phyloP scores from a whole-genome alignment of 2,888 invertebrate species.

The Phengaris alcon region DNA sequence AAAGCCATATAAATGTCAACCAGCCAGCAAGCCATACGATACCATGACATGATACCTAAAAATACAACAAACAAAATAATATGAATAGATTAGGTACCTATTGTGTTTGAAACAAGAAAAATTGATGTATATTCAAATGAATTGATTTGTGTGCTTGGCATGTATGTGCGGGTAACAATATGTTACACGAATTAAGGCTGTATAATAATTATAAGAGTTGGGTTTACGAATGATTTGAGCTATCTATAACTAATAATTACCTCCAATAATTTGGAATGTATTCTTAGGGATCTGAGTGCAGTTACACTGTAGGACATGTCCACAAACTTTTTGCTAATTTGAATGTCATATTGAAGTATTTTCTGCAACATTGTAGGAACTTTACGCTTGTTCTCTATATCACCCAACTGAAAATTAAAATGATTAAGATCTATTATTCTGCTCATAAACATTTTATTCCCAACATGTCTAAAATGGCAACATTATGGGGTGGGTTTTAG shows the following conservation, averaged over 20 bases:
- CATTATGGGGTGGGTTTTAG: no score
- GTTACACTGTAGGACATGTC: slow-evolving; percentile 67
- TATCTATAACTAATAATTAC: slow-evolving; percentile 48
- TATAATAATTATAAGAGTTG: no score
- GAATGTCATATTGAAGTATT: slow-evolving; percentile 71
- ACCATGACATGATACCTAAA: slow-evolving; percentile 92
- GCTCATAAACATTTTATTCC: background rate
- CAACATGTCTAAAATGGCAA: background rate
- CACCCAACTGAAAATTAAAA: slow-evolving; percentile 49
- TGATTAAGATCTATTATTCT: background rate
- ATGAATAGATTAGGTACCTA: background rate
- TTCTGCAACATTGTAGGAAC: slow-evolving; percentile 72
- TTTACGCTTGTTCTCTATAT: slow-evolving; percentile 56
- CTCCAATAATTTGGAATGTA: slow-evolving; percentile 79
- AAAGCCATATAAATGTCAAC: slow-evolving; percentile 87
- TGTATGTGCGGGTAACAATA: no score
- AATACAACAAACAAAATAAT: slow-evolving; percentile 32
- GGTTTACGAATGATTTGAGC: background rate
- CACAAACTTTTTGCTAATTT: slow-evolving; percentile 75
- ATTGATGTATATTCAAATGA: no score
- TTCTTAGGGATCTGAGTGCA: slow-evolving; percentile 72
- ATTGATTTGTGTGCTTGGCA: no score
- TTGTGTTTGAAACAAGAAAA: no score
- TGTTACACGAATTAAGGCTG: no score
- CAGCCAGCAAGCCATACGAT: slow-evolving; percentile 90